Evolutionary conservation across 2,797 vertebrate genomes (phyloP).

Genomic region (Halcyon chelicuti): DNA sequence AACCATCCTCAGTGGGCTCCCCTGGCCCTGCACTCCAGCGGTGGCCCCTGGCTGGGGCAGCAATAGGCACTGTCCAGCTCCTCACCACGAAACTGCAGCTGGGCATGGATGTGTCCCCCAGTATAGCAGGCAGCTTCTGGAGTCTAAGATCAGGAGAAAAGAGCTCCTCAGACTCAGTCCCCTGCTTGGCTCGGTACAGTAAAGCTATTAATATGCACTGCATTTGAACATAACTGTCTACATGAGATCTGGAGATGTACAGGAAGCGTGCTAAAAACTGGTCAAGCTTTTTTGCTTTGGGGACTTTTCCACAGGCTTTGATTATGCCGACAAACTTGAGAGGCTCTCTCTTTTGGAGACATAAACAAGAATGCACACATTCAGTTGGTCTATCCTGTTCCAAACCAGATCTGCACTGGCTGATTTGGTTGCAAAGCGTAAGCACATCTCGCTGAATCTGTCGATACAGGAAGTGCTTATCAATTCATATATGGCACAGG

Average conservation of each 20-base stretch:
- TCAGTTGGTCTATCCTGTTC: background rate
- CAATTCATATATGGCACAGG: background rate
- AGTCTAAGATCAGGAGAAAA: accelerated
- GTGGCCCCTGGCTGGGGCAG: accelerated
- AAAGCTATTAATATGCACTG: background rate
- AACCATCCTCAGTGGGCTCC: accelerated
- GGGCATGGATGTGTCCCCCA: accelerated
- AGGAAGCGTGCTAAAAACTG: background rate
- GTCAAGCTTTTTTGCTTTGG: background rate
- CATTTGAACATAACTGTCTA: accelerated
- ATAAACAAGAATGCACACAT: background rate
- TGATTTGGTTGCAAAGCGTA: background rate
- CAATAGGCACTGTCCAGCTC: accelerated
- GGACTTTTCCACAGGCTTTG: background rate
- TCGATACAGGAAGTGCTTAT: background rate
- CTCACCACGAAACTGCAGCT: accelerated
- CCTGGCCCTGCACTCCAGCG: accelerated
- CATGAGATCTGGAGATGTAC: background rate
- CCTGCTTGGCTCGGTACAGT: background rate
- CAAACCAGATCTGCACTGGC: background rate
- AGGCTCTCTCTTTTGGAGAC: background rate
- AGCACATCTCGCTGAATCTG: background rate
- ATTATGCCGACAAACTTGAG: background rate
- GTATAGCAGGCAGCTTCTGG: background rate
- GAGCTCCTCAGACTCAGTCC: background rate